Evolutionary conservation across 2,113 vertebrate genomes (phyloP).

Genomic region (Tachycineta bicolor): DNA sequence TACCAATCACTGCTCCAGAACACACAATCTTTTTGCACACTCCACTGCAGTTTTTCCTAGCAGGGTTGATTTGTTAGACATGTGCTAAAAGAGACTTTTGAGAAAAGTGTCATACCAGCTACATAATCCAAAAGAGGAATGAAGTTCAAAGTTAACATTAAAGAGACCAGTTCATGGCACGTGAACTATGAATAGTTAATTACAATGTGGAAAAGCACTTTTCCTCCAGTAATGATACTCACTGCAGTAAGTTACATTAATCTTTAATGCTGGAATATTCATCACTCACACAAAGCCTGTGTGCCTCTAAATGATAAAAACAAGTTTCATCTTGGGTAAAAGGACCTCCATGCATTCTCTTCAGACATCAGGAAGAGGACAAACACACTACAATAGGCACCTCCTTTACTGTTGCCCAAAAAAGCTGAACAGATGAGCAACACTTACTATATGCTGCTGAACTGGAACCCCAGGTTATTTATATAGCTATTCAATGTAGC

Average conservation of each 20-base stretch:
- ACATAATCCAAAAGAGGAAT: background rate
- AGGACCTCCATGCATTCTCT: background rate
- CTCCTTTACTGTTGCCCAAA: background rate
- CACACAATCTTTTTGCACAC: background rate
- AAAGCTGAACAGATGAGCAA: background rate
- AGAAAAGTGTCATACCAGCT: background rate
- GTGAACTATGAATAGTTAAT: background rate
- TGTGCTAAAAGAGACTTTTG: background rate
- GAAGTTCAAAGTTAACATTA: background rate
- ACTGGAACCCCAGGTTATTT: background rate
- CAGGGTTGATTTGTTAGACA: background rate
- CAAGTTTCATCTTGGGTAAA: background rate
- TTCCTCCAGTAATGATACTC: background rate
- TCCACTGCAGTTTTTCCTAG: background rate
- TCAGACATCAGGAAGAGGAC: background rate
- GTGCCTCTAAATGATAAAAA: background rate
- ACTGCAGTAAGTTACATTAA: background rate
- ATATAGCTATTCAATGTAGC: background rate
- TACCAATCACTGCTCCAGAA: conserved; percentile 28
- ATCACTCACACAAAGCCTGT: background rate
- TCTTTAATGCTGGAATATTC: background rate
- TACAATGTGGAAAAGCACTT: background rate
- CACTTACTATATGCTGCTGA: background rate
- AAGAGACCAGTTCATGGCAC: background rate
- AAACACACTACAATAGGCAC: background rate